Conservation (phyloP, 2,113 vertebrate species). For the Melozone crissalis region DNA sequence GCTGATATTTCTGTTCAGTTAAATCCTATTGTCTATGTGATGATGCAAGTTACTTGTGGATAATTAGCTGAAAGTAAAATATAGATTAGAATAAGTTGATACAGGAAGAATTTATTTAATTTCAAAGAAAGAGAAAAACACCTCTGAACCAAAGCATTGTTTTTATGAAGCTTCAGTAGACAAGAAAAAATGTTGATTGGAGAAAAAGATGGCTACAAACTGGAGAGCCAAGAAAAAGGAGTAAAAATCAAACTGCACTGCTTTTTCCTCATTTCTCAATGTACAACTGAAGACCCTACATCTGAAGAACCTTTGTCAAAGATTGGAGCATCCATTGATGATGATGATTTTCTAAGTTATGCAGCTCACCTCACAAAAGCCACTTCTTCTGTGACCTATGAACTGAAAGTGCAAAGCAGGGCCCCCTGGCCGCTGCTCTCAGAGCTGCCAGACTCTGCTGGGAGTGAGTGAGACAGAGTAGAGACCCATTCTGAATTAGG, state of each 20-base stretch:
- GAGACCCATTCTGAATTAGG: too few relatives aligned
- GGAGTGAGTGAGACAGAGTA: too few relatives aligned
- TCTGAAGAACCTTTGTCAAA: background rate
- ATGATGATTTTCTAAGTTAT: background rate
- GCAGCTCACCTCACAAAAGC: background rate
- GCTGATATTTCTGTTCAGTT: background rate
- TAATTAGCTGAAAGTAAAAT: background rate
- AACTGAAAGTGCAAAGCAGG: background rate
- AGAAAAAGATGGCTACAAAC: background rate
- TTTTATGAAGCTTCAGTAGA: background rate
- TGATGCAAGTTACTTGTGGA: background rate
- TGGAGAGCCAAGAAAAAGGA: background rate
- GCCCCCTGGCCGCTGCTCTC: fast-evolving
- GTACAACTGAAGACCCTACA: background rate
- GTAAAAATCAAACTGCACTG: background rate
- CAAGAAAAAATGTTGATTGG: background rate
- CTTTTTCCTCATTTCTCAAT: background rate
- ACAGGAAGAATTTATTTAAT: background rate
- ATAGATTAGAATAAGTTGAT: background rate
- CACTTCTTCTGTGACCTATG: background rate
- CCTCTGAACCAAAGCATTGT: background rate
- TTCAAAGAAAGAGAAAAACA: background rate
- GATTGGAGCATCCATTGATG: background rate
- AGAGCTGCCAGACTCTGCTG: background rate
- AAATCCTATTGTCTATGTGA: background rate